phyloP scores from a whole-genome alignment of 2,113 vertebrate species.

The Pluvialis apricaria region DNA sequence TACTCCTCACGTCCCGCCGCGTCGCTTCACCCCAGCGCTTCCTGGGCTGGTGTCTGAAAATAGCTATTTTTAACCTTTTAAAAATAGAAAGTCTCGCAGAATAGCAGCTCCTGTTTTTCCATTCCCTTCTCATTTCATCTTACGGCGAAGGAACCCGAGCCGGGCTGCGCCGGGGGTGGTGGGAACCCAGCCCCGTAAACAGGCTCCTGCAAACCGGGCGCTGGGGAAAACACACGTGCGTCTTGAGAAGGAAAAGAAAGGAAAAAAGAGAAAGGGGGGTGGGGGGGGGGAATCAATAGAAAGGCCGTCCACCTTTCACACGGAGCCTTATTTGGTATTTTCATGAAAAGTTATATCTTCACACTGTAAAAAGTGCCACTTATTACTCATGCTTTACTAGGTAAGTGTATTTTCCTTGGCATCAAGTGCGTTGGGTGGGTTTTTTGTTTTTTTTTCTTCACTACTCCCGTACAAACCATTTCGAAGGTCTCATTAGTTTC shows the following conservation, averaged over 20 bases:
- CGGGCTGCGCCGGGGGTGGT: background rate
- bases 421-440: background rate
- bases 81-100: conserved; percentile 46
- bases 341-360: conserved; percentile 53
- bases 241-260: background rate
- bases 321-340: conserved; percentile 35
- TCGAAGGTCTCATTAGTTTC: conserved; percentile 36
- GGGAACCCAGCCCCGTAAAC: background rate
- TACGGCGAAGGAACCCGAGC: background rate
- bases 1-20: background rate
- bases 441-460: background rate
- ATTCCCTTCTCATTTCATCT: conserved; percentile 24
- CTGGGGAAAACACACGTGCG: background rate
- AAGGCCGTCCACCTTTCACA: conserved; percentile 6
- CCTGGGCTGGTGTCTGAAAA: conserved; percentile 44
- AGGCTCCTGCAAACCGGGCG: background rate
- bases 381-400: conserved; percentile 60
- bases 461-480: background rate
- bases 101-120: conserved; percentile 49
- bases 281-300: background rate
- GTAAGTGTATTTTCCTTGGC: conserved; percentile 55
- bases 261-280: background rate
- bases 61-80: conserved; percentile 51
- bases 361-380: conserved; percentile 34
- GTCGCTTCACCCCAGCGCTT: conserved; percentile 8